Base-by-base conservation (phyloP, 2,113 vertebrate genomes). In the Nesogale talazaci region DNA sequence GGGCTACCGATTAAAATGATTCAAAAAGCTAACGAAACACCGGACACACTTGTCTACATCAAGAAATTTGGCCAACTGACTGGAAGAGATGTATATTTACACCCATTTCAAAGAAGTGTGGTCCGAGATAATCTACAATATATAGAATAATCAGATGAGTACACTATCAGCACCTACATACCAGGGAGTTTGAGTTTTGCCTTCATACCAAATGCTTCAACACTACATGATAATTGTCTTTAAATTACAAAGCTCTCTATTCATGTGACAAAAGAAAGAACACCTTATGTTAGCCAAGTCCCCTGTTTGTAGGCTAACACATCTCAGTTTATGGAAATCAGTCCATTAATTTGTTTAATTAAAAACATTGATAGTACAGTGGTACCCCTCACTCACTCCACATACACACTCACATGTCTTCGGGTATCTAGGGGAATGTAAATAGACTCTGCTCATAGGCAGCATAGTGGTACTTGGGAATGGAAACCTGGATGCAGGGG, bases 221-320 rank as follows among this genome's bases (percentile, higher is more conserved):
- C 2, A 27, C 46, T 1, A 2, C 38, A 1, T 6, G 61, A 63
- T 0, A 0, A 38, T 38, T 25, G 17, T 7, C 19, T 56, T 1
- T 40, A 22, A 67, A 9, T 15, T 5, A 42, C 1, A 61, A 19
- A 59, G 40, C 36, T 65, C 86, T 46, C 3, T 2, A 1, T 27
- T 40, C 2, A 0, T 16, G 14, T n/a, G 70, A 83, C 12, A 31
- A 74, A 56, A 11, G 67, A 14, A 81, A 59, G 2, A 9, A 61
- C 17, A 36, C 17, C 16, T 72, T 25, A 16, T 56, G 16, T 56
- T 42, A 1, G 63, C 11, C 72, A 56, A 67, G 25, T 42, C 70
- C 56, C 40, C 16, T 36, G 4, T 69, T 17, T 63, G 22, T 20
- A 56, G 17, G 36, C 61, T 29, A 19, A 69, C 40, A 25, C 86